Conservation (phyloP, 92 coral and sea anemone species). For the Palythoa heliodiscus region DNA sequence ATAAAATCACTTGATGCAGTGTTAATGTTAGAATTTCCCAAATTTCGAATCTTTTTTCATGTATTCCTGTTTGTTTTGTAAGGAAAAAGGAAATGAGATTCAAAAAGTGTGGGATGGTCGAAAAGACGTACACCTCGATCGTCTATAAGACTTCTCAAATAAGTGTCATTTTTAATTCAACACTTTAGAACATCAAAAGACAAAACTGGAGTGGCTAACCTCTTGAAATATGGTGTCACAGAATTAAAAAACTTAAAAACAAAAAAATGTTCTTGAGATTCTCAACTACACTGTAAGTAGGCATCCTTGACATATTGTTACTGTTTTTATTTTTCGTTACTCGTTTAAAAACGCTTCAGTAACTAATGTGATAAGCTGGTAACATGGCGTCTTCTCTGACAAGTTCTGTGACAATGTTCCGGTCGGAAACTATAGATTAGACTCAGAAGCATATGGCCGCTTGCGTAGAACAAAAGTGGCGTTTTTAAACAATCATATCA, state of each 20-base stretch:
- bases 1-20: background rate
- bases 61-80: slow-evolving; percentile 26
- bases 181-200: slow-evolving; percentile 9
- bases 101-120: slow-evolving; percentile 33
- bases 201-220: slow-evolving; percentile 12
- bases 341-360: background rate
- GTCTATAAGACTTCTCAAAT: slow-evolving; percentile 18
- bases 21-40: background rate
- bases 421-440: slow-evolving; percentile 37
- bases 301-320: background rate
- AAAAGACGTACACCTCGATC: background rate
- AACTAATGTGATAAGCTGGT: background rate
- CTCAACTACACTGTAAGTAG: slow-evolving; percentile 7
- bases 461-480: slow-evolving; percentile 7
- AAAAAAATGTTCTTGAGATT: background rate
- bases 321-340: background rate
- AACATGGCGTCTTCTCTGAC: background rate
- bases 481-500: slow-evolving; percentile 14
- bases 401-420: slow-evolving; percentile 32
- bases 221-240: background rate
- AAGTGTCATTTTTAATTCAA: slow-evolving; percentile 12
- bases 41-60: background rate
- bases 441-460: slow-evolving; percentile 34
- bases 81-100: slow-evolving; percentile 43
- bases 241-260: background rate